phyloP scores from a whole-genome alignment of 2,113 vertebrate species.

The Bujurquina vittata region DNA sequence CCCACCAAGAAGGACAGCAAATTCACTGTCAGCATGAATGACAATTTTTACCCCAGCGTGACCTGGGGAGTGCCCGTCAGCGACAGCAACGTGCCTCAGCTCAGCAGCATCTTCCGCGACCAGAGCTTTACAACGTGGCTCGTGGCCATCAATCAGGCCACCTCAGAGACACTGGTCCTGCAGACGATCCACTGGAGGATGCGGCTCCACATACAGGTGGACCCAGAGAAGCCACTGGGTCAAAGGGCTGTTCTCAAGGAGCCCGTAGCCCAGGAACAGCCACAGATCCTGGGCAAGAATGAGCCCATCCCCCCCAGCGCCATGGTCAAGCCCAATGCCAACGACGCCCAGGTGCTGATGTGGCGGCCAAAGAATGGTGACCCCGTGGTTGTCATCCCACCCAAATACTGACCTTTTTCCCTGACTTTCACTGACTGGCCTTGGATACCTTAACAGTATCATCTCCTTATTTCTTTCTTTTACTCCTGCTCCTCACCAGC shows the following conservation, averaged over 20 bases:
- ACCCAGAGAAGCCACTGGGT: constrained; percentile 88
- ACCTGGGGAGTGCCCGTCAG: constrained; percentile 97
- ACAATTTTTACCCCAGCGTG: constrained; percentile 99
- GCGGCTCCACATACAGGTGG: constrained; percentile 91
- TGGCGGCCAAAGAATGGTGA: constrained; percentile 92
- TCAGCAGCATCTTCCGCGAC: constrained; percentile 92
- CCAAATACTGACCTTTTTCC: constrained; percentile 83
- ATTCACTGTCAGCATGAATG: constrained; percentile 97
- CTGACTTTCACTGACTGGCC: constrained; percentile 62
- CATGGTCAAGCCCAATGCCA: constrained; percentile 98
- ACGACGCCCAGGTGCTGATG: constrained; percentile 98
- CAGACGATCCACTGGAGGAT: constrained; percentile 97
- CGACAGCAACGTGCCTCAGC: constrained; percentile 91
- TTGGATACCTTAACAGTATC: constrained; percentile 65
- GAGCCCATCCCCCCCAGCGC: constrained; percentile 92
- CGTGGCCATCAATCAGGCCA: constrained; percentile 91
- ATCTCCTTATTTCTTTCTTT: constrained; percentile 32
- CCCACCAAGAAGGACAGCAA: constrained; percentile 92
- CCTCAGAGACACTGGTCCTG: constrained; percentile 88
- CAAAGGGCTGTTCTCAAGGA: constrained; percentile 88
- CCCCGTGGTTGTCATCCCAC: constrained; percentile 92
- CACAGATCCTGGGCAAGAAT: constrained; percentile 90
- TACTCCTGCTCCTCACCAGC: constrained; percentile 50
- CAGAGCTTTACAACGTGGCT: constrained; percentile 99
- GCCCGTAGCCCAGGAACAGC: constrained; percentile 90